Base-by-base conservation (phyloP, 35 echinoderm and acorn worm genomes). In the Diadema setosum region DNA sequence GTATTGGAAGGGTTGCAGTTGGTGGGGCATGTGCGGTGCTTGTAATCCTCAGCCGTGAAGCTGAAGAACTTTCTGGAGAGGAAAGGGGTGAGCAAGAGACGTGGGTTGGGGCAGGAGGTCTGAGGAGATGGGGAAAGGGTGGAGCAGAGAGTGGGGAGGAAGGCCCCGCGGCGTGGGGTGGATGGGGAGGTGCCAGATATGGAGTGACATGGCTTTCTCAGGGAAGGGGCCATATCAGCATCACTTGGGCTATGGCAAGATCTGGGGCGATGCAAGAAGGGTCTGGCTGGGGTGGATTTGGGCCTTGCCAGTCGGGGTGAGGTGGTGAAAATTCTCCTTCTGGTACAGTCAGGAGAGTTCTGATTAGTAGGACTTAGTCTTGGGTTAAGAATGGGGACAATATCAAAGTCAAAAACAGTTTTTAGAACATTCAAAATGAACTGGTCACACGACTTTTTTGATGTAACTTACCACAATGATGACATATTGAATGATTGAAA, bases 11-110 rank as follows among this genome's bases (percentile, higher is more conserved):
- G 61, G 9, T 56, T 74, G 12, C 82, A 75, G 32, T 46, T 65
- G 48, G 65, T 48, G 17, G 41, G 49, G 60, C 84, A 32, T 2
- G 49, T 82, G 32, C 88, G 59, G n/a, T 90, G 52, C 45, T 87
- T 93, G 84, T 64, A 93, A 78, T 95, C 93, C 46, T 95, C 93
- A 20, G 93, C 88, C 33, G 93, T 91, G 75, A 89, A 91, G 58
- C 93, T 95, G 88, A 95, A 87, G 83, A 91, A 95, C n/a, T 87
- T 85, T 70, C 93, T 95, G 65, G 12, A 34, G 31, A 84, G 31
- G 37, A 65, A 21, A 3, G 73, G 73, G 73, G 73, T 42, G 37
- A 78, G 33, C 35, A 78, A 78, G 73, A 78, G 44, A 78, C 73
- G 11, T 41, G 73, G 73, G 73, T 78, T 78, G 36, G 73, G 73